Conservation (phyloP, 2,113 vertebrate genomes). For the Semnornis frantzii region DNA sequence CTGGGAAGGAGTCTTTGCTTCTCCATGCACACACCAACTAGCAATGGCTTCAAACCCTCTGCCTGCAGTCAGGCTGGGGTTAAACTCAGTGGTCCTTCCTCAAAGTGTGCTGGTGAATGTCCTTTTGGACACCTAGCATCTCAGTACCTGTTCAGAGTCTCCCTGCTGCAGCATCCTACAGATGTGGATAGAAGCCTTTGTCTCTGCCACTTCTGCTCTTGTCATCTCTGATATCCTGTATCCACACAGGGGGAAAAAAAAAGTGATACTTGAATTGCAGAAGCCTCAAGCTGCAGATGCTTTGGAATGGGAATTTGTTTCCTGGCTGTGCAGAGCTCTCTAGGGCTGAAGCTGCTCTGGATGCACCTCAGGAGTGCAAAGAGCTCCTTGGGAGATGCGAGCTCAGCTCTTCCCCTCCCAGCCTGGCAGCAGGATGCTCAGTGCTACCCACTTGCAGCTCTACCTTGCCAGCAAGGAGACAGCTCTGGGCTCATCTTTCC, state of each 20-base stretch:
- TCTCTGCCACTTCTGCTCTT: background rate
- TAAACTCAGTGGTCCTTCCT: background rate
- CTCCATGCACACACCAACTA: rapidly evolving
- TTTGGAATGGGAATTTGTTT: background rate
- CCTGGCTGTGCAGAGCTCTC: background rate
- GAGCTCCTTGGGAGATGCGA: background rate
- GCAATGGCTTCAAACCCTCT: rapidly evolving
- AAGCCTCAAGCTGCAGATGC: background rate
- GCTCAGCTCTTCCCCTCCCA: background rate
- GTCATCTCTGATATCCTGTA: background rate
- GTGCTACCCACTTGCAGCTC: rapidly evolving
- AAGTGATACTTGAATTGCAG: background rate
- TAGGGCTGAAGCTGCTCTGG: background rate
- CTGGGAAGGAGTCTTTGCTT: background rate
- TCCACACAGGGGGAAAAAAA: no score
- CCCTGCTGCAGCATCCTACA: background rate
- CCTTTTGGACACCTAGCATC: background rate
- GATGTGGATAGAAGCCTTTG: background rate
- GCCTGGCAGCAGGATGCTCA: rapidly evolving
- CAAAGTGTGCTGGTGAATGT: rapidly evolving
- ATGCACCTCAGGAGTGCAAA: no score
- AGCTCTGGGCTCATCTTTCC: rapidly evolving
- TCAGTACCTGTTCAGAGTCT: background rate
- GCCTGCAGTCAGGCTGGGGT: background rate
- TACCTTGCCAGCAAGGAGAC: background rate